A percentile compares a stretch with the other conserved stretches of the same genome.
Conservation (phyloP, 2,113 vertebrate species). For the Bubo bubo region DNA sequence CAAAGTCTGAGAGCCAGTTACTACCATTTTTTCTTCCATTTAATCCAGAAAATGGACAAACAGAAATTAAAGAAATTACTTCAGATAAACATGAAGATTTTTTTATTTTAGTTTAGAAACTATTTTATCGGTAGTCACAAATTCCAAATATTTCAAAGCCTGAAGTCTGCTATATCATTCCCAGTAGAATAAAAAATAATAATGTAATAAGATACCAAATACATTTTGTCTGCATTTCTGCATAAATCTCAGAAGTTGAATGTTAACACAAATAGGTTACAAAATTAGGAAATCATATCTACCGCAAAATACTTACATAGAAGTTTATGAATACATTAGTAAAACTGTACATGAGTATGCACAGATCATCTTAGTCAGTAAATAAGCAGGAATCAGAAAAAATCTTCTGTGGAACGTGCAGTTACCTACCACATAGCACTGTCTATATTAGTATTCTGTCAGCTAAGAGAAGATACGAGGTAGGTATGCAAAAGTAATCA, state of each 20-base stretch:
- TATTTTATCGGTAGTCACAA: background rate
- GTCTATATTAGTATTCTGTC: background rate
- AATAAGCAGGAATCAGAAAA: background rate
- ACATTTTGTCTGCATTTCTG: background rate
- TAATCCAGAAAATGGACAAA: background rate
- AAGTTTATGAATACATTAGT: background rate
- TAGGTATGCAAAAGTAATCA: background rate
- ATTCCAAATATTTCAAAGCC: background rate
- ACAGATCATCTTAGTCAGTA: background rate
- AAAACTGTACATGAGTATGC: background rate
- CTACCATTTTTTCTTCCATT: background rate
- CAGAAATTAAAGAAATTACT: background rate
- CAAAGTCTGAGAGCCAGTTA: background rate
- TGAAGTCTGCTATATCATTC: background rate
- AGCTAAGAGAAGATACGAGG: background rate
- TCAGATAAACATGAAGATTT: background rate
- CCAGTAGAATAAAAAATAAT: background rate
- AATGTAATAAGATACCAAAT: background rate
- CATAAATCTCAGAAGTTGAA: background rate
- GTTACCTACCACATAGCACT: background rate
- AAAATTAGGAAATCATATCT: background rate
- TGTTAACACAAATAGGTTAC: background rate
- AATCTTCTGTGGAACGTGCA: background rate
- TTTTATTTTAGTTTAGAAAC: background rate
- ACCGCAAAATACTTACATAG: background rate